These are phyloP conservation scores for Ctenoplectra terminalis DNA, from an alignment of 1,140 invertebrate genomes.

Conservation along the genomic window DNA sequence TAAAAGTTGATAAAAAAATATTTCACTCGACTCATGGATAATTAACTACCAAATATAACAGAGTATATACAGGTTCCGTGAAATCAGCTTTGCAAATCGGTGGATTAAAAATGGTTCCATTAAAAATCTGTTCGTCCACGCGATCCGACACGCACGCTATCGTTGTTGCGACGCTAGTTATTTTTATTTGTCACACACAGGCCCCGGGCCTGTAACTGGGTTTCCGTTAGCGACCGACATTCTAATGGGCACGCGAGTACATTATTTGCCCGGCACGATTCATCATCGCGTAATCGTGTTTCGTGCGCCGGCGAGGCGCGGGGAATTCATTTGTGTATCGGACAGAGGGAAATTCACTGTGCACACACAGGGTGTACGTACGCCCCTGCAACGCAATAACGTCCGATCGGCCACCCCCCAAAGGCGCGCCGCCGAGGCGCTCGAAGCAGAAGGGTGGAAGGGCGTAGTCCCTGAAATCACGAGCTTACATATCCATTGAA, in stretches of 20 bases:
- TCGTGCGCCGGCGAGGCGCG: conserved; percentile 8
- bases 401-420: conserved; percentile 27
- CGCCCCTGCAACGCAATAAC: conserved; percentile 32
- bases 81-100: too few relatives aligned
- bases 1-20: too few relatives aligned
- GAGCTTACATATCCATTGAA: conserved; percentile 31
- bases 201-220: neutral
- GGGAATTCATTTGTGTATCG: conserved; percentile 34
- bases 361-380: conserved; percentile 2
- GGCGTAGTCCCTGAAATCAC: conserved; percentile 39
- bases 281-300: conserved; percentile 47
- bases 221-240: conserved; percentile 39
- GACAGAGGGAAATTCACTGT: conserved; percentile 29
- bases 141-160: too few relatives aligned
- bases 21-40: too few relatives aligned
- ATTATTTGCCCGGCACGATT: conserved; percentile 42
- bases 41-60: too few relatives aligned
- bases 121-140: too few relatives aligned
- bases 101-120: too few relatives aligned
- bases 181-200: conserved; percentile 29
- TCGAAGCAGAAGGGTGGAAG: neutral
- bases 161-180: neutral
- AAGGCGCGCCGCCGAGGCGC: too few relatives aligned
- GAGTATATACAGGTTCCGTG: too few relatives aligned
- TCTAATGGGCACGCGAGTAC: conserved; percentile 36